Conservation (phyloP, 1,140 invertebrate species). For the Neodiprion pinetum region DNA sequence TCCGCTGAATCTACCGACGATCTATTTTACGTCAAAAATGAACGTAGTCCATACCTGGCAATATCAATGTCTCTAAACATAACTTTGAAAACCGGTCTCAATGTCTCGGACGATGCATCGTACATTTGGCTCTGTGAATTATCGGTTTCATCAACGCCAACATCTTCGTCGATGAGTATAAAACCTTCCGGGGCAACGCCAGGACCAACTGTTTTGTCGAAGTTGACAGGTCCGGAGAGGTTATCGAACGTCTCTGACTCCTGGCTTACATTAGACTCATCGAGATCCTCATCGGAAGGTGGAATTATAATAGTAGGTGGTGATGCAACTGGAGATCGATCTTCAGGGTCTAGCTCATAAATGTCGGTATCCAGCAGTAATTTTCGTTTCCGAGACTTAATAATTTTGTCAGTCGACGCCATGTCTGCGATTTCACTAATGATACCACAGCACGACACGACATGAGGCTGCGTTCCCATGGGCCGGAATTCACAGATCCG, state of each 20-base stretch:
- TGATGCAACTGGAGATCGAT: neutral
- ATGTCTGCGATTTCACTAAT: neutral
- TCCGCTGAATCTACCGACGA: no score
- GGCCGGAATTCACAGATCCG: no score
- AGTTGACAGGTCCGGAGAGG: conserved; percentile 16
- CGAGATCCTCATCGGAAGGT: neutral
- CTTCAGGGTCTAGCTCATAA: neutral
- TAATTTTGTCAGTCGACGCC: neutral
- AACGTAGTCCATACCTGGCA: conserved; percentile 37
- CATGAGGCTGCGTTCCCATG: no score
- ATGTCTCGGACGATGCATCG: neutral
- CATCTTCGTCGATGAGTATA: conserved; percentile 39
- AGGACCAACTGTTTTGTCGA: conserved; percentile 39
- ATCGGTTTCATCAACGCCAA: conserved; percentile 15
- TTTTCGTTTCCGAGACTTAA: neutral
- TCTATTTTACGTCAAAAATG: neutral
- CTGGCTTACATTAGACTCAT: neutral
- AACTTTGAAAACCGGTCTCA: conserved; percentile 44
- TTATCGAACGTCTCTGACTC: neutral
- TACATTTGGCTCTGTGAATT: neutral
- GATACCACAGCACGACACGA: no score
- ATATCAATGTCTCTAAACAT: conserved; percentile 44
- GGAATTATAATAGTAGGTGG: neutral
- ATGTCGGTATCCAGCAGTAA: neutral
- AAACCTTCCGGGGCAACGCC: conserved; percentile 41